phyloP scores from a whole-genome alignment of 2,113 vertebrate genomes.

The Tichodroma muraria region DNA sequence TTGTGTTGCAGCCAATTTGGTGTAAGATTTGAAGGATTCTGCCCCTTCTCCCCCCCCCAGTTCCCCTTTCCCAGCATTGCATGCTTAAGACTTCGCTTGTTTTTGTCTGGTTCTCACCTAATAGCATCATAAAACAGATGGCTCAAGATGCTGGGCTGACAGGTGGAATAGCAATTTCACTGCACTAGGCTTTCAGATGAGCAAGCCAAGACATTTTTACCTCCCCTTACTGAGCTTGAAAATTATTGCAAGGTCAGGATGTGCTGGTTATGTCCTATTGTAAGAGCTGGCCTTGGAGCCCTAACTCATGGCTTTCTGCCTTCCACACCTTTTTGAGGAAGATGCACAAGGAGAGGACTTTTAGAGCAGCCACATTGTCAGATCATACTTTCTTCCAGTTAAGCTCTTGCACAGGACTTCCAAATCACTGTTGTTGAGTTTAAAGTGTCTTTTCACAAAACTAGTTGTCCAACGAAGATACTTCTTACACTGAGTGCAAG shows the following conservation, averaged over 20 bases:
- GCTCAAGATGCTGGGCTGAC: not conserved
- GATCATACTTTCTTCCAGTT: not conserved
- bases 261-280: not conserved
- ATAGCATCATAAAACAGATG: not conserved
- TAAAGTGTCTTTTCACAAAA: not conserved
- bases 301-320: not conserved
- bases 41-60: rapidly evolving
- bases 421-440: not conserved
- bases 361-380: not conserved
- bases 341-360: not conserved
- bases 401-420: not conserved
- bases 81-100: not conserved
- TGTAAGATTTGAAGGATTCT: not conserved
- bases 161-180: not conserved
- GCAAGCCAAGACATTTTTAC: not conserved
- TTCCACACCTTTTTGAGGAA: not conserved
- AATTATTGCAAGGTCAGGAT: not conserved
- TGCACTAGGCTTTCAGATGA: not conserved
- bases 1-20: not conserved
- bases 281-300: not conserved
- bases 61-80: not conserved
- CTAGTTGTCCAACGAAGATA: not conserved
- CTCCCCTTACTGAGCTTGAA: not conserved
- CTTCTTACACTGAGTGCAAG: not conserved
- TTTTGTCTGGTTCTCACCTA: not conserved